Evolutionary conservation across 2,797 vertebrate genomes (phyloP).

Genomic region (Sylvilagus floridanus): DNA sequence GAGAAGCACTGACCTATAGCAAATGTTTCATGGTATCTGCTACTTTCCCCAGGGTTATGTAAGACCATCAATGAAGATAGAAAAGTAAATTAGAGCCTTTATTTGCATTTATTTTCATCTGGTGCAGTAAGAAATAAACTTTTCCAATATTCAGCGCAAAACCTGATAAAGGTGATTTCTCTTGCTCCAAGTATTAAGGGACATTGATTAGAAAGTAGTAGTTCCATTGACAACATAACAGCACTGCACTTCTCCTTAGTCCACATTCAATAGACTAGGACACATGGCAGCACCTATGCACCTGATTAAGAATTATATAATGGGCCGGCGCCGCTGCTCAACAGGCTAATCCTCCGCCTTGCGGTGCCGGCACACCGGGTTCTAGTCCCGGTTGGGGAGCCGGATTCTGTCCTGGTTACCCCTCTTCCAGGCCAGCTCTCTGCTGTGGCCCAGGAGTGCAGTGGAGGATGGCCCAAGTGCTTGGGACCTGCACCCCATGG

Average conservation of each 20-base stretch:
- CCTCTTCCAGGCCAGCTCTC: too few relatives aligned
- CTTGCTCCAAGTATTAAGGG: neutral
- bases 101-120: neutral
- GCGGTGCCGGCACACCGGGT: too few relatives aligned
- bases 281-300: neutral
- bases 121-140: neutral
- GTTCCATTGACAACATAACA: fast-evolving
- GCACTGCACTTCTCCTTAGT: neutral
- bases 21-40: neutral
- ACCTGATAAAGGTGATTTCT: neutral
- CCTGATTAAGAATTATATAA: neutral
- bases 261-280: neutral
- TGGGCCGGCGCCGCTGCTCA: neutral
- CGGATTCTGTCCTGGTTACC: too few relatives aligned
- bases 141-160: neutral
- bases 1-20: neutral
- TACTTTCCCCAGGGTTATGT: neutral
- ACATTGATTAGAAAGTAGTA: neutral
- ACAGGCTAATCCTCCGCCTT: too few relatives aligned
- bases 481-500: too few relatives aligned
- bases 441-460: too few relatives aligned
- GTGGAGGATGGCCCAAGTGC: too few relatives aligned
- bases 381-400: too few relatives aligned
- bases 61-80: neutral
- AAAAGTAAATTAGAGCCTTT: neutral